These are phyloP conservation scores for Apotomis betuletana DNA, from an alignment of 2,888 invertebrate genomes.

Conservation along the genomic window DNA sequence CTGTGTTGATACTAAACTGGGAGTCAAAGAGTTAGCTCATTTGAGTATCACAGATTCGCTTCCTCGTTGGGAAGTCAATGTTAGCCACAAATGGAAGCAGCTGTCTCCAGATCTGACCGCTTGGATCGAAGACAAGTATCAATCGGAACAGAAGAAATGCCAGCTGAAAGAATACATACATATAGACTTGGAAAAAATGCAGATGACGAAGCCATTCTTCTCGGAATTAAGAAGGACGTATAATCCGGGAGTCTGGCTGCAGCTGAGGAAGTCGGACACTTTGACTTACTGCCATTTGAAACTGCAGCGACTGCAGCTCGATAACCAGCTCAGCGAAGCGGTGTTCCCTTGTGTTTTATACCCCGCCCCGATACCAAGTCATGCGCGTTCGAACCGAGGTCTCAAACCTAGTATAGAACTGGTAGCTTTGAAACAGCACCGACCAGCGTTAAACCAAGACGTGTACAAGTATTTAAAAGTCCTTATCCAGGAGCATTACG, in stretches of 20 bases:
- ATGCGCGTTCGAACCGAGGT: constrained; percentile 57
- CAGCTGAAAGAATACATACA: constrained; percentile 90
- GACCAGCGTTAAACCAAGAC: constrained; percentile 78
- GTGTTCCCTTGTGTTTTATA: constrained; percentile 87
- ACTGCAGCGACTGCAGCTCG: constrained; percentile 87
- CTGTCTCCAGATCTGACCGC: constrained; percentile 89
- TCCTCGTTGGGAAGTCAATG: constrained; percentile 92
- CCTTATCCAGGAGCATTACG: constrained; percentile 85
- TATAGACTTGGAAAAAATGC: constrained; percentile 92
- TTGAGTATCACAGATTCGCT: constrained; percentile 87
- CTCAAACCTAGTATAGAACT: constrained; percentile 85
- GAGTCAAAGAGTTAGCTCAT: constrained; percentile 86
- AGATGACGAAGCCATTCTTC: constrained; percentile 93
- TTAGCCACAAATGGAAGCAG: constrained; percentile 91
- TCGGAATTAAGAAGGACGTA: constrained; percentile 89
- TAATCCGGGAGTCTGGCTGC: constrained; percentile 89
- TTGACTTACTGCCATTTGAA: constrained; percentile 87
- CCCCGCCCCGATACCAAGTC: constrained; percentile 83
- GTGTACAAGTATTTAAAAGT: constrained; percentile 86
- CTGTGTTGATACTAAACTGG: constrained; percentile 71
- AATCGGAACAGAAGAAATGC: constrained; percentile 86
- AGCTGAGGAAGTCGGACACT: constrained; percentile 87
- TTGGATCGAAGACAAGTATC: constrained; percentile 92
- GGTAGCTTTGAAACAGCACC: constrained; percentile 79
- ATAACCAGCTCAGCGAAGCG: constrained; percentile 89